A percentile compares a stretch with the other conserved stretches of the same genome.
Conservation (phyloP, 2,888 invertebrate genomes). For the Sesia apiformis region DNA sequence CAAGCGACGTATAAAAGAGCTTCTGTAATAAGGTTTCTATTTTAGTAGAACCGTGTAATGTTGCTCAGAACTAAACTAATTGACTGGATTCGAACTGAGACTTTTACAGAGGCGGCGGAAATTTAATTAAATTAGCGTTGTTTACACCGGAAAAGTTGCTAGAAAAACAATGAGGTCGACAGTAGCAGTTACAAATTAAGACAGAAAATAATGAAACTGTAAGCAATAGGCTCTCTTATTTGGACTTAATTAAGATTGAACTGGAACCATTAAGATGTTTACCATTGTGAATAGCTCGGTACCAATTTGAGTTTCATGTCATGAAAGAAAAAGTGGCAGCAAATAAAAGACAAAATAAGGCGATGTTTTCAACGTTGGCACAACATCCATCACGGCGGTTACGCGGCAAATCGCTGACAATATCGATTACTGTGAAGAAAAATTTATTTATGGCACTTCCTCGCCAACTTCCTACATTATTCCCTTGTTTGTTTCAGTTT, state of each 20-base stretch:
- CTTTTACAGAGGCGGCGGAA: neutral
- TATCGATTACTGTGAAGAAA: conserved; percentile 45
- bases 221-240: no score
- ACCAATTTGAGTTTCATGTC: neutral
- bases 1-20: no score
- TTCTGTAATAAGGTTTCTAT: no score
- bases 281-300: no score
- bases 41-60: no score
- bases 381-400: conserved; percentile 43
- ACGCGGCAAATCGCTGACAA: conserved; percentile 50
- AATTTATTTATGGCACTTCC: conserved; percentile 44
- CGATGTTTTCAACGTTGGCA: conserved; percentile 31
- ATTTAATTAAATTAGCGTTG: neutral
- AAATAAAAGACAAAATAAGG: conserved; percentile 27
- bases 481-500: conserved; percentile 40
- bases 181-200: no score
- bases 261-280: no score
- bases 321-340: neutral
- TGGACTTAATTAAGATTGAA: no score
- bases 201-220: no score
- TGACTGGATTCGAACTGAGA: neutral
- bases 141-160: neutral
- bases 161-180: no score
- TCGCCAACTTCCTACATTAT: conserved; percentile 37
- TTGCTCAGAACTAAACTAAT: neutral